Conservation (phyloP, 2,888 invertebrate species). For the Plagodis dolabraria region DNA sequence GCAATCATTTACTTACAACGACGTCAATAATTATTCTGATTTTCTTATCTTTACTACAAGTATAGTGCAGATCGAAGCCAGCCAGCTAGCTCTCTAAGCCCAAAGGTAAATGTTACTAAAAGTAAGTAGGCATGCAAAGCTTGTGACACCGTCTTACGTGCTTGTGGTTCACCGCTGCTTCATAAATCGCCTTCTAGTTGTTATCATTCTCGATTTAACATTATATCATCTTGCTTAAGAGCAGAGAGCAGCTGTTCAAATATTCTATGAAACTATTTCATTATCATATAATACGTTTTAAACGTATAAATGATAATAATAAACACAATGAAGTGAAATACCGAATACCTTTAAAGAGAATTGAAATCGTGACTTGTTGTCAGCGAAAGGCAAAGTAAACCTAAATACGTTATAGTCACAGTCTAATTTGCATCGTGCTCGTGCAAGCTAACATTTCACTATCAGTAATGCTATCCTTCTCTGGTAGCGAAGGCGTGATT, state of each 20-base stretch:
- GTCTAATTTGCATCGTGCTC: conserved; percentile 64
- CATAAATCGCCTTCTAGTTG: conserved; percentile 18
- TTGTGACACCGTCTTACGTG: too few relatives aligned
- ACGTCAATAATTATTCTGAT: too few relatives aligned
- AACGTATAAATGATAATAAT: conserved; percentile 61
- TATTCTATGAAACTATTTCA: conserved; percentile 59
- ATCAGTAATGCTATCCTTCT: conserved; percentile 74
- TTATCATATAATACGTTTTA: conserved; percentile 58
- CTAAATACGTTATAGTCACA: conserved; percentile 52
- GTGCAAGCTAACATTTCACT: conserved; percentile 71
- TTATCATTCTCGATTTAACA: conserved; percentile 15
- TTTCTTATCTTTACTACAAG: too few relatives aligned
- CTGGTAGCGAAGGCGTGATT: conserved; percentile 79
- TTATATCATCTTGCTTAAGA: conserved; percentile 18
- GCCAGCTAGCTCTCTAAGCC: too few relatives aligned
- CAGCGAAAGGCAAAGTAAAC: conserved; percentile 50
- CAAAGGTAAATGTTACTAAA: too few relatives aligned
- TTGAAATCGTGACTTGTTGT: conserved; percentile 68
- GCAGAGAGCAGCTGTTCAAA: conserved; percentile 43
- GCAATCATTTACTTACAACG: too few relatives aligned
- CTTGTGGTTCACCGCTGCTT: conserved; percentile 4
- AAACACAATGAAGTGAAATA: conserved; percentile 74
- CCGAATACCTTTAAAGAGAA: conserved; percentile 67
- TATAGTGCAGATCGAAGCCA: too few relatives aligned
- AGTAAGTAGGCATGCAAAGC: too few relatives aligned